Percentiles rank a stretch among this genome's conserved stretches.
Evolutionary conservation across 2,113 vertebrate genomes (phyloP).

Genomic region (Campylorhamphus procurvoides): DNA sequence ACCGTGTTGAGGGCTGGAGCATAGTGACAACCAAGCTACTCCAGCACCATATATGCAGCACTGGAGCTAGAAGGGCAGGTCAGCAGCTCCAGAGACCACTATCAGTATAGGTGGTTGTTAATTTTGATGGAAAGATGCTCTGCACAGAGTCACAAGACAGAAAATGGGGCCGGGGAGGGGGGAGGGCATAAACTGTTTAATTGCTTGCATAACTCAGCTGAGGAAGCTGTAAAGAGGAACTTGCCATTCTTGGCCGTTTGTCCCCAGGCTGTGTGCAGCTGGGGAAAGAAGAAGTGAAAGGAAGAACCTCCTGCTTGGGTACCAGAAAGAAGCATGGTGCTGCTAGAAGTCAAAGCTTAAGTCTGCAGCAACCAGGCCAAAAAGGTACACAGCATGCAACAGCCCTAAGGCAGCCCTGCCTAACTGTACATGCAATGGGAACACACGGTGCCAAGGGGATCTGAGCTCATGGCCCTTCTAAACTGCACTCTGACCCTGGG

Average conservation of each 20-base stretch:
- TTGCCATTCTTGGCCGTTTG: not conserved
- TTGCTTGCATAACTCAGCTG: not conserved
- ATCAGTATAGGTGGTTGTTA: not conserved
- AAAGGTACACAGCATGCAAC: not conserved
- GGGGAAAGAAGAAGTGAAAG: conserved; percentile 59
- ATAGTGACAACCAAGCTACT: not conserved
- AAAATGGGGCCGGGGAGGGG: not conserved
- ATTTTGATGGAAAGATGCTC: not conserved
- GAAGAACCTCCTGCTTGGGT: not conserved
- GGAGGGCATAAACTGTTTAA: rapidly evolving
- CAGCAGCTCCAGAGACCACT: not conserved
- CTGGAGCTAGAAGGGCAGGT: not conserved
- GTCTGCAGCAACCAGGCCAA: not conserved
- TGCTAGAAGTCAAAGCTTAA: not conserved
- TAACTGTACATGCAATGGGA: not conserved
- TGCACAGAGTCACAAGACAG: not conserved
- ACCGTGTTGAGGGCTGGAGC: not conserved
- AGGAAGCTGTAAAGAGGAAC: conserved; percentile 53
- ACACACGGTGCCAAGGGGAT: not conserved
- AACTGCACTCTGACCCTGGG: not conserved
- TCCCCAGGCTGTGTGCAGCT: not conserved
- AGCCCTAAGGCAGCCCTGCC: not conserved
- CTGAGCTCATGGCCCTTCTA: not conserved
- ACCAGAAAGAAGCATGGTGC: not conserved
- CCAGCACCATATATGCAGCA: not conserved